Evolutionary conservation across 2,888 invertebrate species (phyloP).

Genomic region (Dicyrtoma fusca): DNA sequence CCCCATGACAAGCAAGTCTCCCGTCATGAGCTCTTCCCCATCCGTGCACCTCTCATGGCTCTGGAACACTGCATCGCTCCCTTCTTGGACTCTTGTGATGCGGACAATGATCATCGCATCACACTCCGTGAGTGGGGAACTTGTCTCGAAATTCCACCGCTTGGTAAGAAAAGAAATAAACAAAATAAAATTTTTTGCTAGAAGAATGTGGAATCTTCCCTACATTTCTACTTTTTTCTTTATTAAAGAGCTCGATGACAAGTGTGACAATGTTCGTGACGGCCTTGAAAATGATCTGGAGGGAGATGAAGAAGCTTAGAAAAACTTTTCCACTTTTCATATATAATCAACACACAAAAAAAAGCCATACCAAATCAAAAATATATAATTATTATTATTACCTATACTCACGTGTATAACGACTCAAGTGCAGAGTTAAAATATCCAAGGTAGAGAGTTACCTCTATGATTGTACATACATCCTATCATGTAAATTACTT

Average conservation of each 20-base stretch:
- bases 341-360: not conserved
- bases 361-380: not conserved
- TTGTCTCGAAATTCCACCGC: constrained; percentile 61
- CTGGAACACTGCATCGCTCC: constrained; percentile 98
- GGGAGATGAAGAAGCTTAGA: constrained; percentile 47
- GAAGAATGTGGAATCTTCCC: too few relatives aligned
- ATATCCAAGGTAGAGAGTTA: too few relatives aligned
- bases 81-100: constrained; percentile 90
- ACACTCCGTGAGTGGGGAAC: constrained; percentile 89
- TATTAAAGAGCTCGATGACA: constrained; percentile 78
- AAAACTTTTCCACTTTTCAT: not conserved
- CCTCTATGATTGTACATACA: too few relatives aligned
- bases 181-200: too few relatives aligned
- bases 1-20: constrained; percentile 72
- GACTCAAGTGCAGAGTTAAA: too few relatives aligned
- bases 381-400: too few relatives aligned
- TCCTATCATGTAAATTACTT: too few relatives aligned
- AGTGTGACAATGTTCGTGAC: constrained; percentile 75
- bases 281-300: constrained; percentile 53
- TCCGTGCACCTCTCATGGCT: constrained; percentile 90
- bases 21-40: constrained; percentile 84
- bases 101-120: constrained; percentile 85
- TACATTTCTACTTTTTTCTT: too few relatives aligned
- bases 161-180: too few relatives aligned
- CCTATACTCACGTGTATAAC: too few relatives aligned